Evolutionary conservation across 2,113 vertebrate genomes (phyloP).

Genomic region (Hemiprocne comata): DNA sequence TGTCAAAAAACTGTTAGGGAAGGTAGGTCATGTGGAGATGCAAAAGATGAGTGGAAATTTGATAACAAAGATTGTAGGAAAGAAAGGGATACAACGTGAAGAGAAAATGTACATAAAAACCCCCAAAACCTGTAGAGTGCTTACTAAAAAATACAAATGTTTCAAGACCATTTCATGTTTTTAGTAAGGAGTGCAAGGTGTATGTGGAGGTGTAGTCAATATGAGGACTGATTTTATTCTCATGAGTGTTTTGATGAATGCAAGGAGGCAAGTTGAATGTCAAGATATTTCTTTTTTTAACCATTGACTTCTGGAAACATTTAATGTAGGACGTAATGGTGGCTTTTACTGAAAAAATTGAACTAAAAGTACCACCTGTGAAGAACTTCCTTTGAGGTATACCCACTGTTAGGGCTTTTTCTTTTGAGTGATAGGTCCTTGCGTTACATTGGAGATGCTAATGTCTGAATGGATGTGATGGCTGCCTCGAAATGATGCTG

Average conservation of each 20-base stretch:
- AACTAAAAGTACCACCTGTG: background rate
- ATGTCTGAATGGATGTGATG: constrained; percentile 72
- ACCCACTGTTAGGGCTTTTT: constrained; percentile 39
- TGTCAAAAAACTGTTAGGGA: background rate
- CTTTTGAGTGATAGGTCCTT: constrained; percentile 64
- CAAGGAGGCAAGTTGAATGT: background rate
- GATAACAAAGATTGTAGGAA: background rate
- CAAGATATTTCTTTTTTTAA: background rate
- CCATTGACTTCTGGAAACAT: background rate
- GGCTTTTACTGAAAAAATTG: background rate
- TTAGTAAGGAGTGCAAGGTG: background rate
- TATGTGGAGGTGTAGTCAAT: background rate
- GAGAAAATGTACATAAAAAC: background rate
- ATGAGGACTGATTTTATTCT: background rate
- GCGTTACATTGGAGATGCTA: constrained; percentile 68
- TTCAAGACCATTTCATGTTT: background rate
- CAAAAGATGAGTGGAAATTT: background rate
- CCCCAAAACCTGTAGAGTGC: too few species aligned
- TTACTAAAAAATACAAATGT: background rate
- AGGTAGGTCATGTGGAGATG: background rate
- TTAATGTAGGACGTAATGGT: background rate
- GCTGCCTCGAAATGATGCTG: constrained; percentile 75
- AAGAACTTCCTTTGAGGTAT: constrained; percentile 31
- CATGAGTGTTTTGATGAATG: background rate
- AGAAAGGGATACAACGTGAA: background rate